Conservation (phyloP, 2,888 invertebrate genomes). For the Deilephila elpenor region DNA sequence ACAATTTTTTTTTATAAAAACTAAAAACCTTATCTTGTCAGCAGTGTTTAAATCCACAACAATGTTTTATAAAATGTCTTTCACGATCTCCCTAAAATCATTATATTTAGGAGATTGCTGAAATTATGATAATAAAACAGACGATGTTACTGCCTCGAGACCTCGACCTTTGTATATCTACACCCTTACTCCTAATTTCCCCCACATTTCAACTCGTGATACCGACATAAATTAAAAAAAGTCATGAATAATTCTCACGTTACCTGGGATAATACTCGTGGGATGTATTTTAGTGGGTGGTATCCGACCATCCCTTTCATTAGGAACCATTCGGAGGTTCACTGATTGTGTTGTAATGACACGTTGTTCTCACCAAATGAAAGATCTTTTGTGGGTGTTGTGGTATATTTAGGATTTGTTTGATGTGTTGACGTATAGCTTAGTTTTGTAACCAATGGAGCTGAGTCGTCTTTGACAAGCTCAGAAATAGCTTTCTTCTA, state of each 20-base stretch:
- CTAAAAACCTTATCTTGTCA: no score
- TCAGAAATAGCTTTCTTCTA: no score
- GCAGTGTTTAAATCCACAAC: no score
- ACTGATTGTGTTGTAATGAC: constrained; percentile 68
- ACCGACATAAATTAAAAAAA: neutral
- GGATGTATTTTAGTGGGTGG: constrained; percentile 59
- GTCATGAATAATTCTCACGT: constrained; percentile 34
- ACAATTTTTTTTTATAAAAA: no score
- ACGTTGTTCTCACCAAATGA: constrained; percentile 64
- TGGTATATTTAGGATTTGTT: neutral
- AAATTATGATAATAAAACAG: no score
- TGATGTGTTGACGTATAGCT: neutral
- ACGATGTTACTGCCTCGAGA: no score
- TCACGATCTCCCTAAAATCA: no score
- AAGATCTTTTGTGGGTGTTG: neutral
- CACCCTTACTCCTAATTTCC: neutral
- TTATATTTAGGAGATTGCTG: no score
- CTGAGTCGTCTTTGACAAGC: no score
- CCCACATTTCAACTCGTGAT: neutral
- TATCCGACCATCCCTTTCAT: constrained; percentile 56
- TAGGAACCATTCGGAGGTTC: constrained; percentile 52
- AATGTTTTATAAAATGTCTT: no score
- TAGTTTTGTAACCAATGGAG: no score
- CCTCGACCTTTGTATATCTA: no score
- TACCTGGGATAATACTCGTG: constrained; percentile 44